Base-by-base conservation (phyloP, 1,140 invertebrate species). In the Meloidogyne hapla region DNA sequence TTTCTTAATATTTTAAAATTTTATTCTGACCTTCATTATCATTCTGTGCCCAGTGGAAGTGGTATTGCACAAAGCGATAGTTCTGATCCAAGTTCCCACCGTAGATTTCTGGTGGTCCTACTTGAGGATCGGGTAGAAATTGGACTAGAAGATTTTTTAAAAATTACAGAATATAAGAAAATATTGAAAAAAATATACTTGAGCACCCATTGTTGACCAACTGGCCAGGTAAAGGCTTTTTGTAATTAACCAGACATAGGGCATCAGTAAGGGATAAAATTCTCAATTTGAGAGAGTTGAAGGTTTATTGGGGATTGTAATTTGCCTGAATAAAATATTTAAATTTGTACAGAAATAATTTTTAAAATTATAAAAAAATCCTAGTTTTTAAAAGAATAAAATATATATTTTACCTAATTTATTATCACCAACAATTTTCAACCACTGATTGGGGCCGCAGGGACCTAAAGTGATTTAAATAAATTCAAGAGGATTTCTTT, bases 261-360 rank as follows among this genome's bases (percentile, higher is more conserved):
- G 74, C 79, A 61, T 85, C 79, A 21, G 56, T 80, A 18, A 80
- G 68, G 6, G 76, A 68, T 12, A 81, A 62, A 18, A 77, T 64
- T 38, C 74, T 65, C 72, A 84, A n/a, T 79, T 33, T 77, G 38
- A 15, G 71, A 69, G 48, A 85, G 67, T 21, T 82, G 74, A 21
- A 85, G 77, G 74, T 85, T 83, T 33, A 85, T 85, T 15, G 83
- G 83, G 2, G 84, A 85, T 76, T 85, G 83, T 13, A 68, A 63
- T 21, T 74, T 64, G 13, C 83, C 83, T 73, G 12, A 25, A 45
- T 45, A 45, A 26, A 1, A 33, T 23, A 9, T 69, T n/a, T 26
- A 38, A 25, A 15, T 18, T 28, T 69, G 33, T 61, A 9, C 6
- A 2, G 6, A 48, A 63, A 15, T 23, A 13, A 68, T 21, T 61